Evolutionary conservation across 2,888 invertebrate genomes (phyloP).

Genomic region (Chaetogeoica ovagalla): DNA sequence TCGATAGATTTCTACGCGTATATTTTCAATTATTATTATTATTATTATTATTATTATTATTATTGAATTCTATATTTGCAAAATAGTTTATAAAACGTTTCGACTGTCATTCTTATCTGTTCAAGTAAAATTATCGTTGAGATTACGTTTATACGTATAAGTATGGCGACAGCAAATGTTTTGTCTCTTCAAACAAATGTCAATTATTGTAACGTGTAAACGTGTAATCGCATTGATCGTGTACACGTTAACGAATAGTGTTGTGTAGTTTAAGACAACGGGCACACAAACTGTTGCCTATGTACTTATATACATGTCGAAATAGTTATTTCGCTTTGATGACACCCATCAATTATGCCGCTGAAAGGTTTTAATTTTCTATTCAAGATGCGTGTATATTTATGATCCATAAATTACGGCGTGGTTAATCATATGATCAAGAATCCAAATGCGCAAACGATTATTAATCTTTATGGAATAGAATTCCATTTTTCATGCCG

Average conservation of each 20-base stretch:
- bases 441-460: not conserved
- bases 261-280: not conserved
- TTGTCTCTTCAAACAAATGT: not conserved
- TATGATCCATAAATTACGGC: not conserved
- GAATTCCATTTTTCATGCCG: not conserved
- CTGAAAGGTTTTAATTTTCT: not conserved
- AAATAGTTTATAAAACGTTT: too few relatives aligned
- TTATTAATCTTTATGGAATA: not conserved
- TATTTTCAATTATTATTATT: too few relatives aligned
- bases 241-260: slow-evolving; percentile 5
- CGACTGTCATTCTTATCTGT: too few relatives aligned
- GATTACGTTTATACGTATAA: too few relatives aligned
- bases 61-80: too few relatives aligned
- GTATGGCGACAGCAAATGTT: not conserved
- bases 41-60: too few relatives aligned
- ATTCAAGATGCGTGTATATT: not conserved
- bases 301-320: not conserved
- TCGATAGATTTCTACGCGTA: too few relatives aligned
- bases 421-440: not conserved
- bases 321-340: slow-evolving; percentile 24
- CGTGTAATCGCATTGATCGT: not conserved
- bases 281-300: too few relatives aligned
- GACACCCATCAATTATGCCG: not conserved
- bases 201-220: not conserved
- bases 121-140: too few relatives aligned